Evolutionary conservation across 2,888 invertebrate species (phyloP).

Genomic region (Timandra comae): DNA sequence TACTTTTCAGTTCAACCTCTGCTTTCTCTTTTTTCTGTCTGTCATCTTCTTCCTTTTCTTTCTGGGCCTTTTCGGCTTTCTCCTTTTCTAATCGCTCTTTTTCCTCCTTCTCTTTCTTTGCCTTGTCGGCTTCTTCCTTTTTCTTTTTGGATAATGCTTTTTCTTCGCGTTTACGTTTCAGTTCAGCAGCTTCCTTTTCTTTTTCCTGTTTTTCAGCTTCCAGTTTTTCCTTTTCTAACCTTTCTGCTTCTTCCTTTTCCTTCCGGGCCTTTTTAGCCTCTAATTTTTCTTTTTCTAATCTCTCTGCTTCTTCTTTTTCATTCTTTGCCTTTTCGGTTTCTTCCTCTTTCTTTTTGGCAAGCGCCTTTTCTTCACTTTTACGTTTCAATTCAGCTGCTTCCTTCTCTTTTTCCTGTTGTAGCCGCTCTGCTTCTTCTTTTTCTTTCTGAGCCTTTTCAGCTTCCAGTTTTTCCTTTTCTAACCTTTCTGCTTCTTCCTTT

Average conservation of each 20-base stretch:
- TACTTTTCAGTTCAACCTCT: no score
- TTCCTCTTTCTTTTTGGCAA: no score
- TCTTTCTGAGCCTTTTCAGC: constrained; percentile 4
- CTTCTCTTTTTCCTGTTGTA: constrained; percentile 6
- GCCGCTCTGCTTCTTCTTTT: constrained; percentile 13
- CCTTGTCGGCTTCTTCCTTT: constrained; percentile 6
- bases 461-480: constrained; percentile 4
- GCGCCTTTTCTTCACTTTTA: no score
- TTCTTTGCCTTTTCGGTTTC: constrained; percentile 8
- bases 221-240: constrained; percentile 8
- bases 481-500: constrained; percentile 3
- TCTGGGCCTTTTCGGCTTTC: background rate
- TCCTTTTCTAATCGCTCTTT: background rate
- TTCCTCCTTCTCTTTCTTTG: background rate
- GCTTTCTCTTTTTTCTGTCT: background rate
- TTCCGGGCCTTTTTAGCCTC: constrained; percentile 4
- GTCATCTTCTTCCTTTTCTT: background rate
- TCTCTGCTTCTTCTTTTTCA: constrained; percentile 7
- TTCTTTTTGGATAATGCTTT: background rate
- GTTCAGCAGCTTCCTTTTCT: constrained; percentile 7
- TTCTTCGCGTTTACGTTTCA: constrained; percentile 3
- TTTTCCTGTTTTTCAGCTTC: constrained; percentile 9
- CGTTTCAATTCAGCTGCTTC: constrained; percentile 9
- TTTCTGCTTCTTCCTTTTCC: constrained; percentile 2
- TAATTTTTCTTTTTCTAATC: constrained; percentile 9